phyloP scores from a whole-genome alignment of 2,797 vertebrate genomes.

The Muraenolepis orangiensis region DNA sequence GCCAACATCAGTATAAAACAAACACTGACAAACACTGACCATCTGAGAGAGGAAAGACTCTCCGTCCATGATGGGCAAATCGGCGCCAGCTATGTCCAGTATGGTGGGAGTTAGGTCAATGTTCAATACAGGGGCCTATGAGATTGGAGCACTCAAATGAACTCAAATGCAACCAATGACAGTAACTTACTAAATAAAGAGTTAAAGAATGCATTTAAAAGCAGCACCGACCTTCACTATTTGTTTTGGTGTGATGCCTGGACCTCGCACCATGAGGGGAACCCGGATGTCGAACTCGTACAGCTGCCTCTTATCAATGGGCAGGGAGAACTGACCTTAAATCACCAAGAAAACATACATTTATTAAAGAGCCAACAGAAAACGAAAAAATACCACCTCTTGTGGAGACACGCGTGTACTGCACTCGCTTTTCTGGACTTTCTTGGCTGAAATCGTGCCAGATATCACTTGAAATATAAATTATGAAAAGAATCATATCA shows the following conservation, averaged over 20 bases:
- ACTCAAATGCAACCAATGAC: background rate
- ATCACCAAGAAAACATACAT: background rate
- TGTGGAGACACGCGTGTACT: background rate
- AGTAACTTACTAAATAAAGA: background rate
- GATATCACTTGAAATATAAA: background rate
- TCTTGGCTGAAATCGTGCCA: background rate
- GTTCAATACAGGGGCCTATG: slow-evolving; percentile 73
- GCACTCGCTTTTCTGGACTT: background rate
- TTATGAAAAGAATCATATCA: background rate
- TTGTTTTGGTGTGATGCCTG: slow-evolving; percentile 73
- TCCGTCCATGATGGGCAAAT: slow-evolving; percentile 73
- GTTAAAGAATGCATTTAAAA: background rate
- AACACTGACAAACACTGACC: slow-evolving; percentile 60
- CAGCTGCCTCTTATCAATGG: slow-evolving; percentile 79
- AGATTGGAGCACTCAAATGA: background rate
- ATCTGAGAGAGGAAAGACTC: slow-evolving; percentile 78
- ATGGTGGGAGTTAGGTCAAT: slow-evolving; percentile 79
- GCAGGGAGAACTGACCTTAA: slow-evolving; percentile 80
- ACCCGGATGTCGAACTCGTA: slow-evolving; percentile 79
- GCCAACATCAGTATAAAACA: background rate
- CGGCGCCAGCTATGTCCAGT: slow-evolving; percentile 75
- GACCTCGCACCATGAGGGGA: slow-evolving; percentile 77
- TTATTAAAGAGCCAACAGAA: background rate
- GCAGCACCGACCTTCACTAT: slow-evolving; percentile 60
- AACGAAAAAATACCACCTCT: background rate